Base-by-base conservation (phyloP, 2,797 vertebrate species). In the Kryptopterus vitreolus region DNA sequence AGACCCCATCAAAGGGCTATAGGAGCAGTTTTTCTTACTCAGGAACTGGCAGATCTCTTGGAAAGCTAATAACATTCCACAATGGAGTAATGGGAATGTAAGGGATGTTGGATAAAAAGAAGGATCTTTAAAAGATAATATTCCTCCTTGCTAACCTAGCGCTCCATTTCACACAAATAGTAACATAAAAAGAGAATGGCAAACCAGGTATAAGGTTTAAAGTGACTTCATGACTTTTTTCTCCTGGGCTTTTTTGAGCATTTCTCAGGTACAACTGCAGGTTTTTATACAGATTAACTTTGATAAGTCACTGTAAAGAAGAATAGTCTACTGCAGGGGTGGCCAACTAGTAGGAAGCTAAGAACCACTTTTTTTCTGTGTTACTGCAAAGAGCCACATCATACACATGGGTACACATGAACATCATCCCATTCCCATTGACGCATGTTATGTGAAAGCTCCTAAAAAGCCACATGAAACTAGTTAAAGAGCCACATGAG, bases 1-100 rank as follows among this genome's bases (percentile, higher is more conserved):
- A 88, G 80, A 82, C 87, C 87, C 90, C 85, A 87, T 89, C 89
- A 84, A 80, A 84, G 75, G 52, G 77, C 77, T 79, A 83, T 81
- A 69, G 84, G 84, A 84, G 74, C 46, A 80, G 84, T 82, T 86
- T 84, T 82, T 78, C 85, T 38, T 62, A 84, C 88, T 87, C 78
- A 77, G 82, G 81, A 88, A 83, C 83, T 84, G 75, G 78, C 72
- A 68, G 70, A 79, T 81, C 81, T 80, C 61, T 29, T 77, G 80
- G 65, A 84, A 82, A 83, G 26, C 76, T 80, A 86, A 88, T 85
- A 87, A 87, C 84, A 79, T 86, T 87, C 87, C 73, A 85, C 84
- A 80, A 74, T 52, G 35, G 77, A 76, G 84, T 86, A 82, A 87
- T 85, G 43, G 55, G 38, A 70, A 61, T 29, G 63, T 69, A 65